Evolutionary conservation across 2,797 vertebrate species (phyloP), one percentile per base, ranked within the genome.

Genomic region (Coregonus ussuriensis): DNA sequence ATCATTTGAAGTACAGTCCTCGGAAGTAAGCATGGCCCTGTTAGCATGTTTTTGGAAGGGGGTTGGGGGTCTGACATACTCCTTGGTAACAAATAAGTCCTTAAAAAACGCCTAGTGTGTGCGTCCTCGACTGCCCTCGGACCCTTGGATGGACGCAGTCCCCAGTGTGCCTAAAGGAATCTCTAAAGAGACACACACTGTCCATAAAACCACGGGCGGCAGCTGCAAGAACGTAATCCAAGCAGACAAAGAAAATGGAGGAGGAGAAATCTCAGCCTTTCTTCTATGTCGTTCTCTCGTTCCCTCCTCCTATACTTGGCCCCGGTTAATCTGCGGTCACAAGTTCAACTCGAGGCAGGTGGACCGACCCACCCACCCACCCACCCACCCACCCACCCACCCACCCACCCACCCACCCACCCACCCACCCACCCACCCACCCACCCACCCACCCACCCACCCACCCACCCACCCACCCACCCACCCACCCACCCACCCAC

Each of bases 211-310:
- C 85, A 89, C 88, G 89, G 91, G 91, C 90, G 92, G 91, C 92
- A 93, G 92, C 93, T 92, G 91, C 89, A 91, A 86, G 87, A 93
- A 92, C 90, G 89, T 93, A 93, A 94, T 93, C 92, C 92, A 88
- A 87, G 88, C 87, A 89, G 90, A 93, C 92, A 92, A 93, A 93
- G 91, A 84, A 84, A 83, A 77, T 90, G 89, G 41, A 21, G 54
- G 88, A 90, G 89, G 89, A 89, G 87, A 91, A 92, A 91, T 91
- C 89, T 90, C 82, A 87, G 74, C 88, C 90, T 90, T 91, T 91
- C 87, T 93, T 92, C 90, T 91, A 85, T 79, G 83, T 82, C 89
- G 85, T 88, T 85, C 88, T 83, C 87, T 90, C 89, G 85, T 89
- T 91, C 90, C 87, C 88, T 90, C 88, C 90, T 87, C 85, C 88